These are phyloP conservation scores for Anomalospiza imberbis DNA, from an alignment of 2,797 vertebrate species.

Conservation along the genomic window DNA sequence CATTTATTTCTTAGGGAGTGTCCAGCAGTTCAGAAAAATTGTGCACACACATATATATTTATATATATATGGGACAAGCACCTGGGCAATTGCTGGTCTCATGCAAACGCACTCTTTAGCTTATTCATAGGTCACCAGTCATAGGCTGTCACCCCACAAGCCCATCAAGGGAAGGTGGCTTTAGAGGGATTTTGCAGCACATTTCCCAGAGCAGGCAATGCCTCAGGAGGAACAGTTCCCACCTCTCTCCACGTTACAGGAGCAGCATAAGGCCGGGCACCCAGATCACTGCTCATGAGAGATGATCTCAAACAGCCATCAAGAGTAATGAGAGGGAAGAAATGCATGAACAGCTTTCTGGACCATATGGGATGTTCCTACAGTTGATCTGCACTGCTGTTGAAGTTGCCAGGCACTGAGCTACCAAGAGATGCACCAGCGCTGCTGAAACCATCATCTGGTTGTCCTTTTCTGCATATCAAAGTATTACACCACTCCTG, in stretches of 20 bases:
- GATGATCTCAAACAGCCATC: background rate
- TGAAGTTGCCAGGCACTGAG: constrained; percentile 27
- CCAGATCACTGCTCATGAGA: background rate
- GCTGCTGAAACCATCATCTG: background rate
- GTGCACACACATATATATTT: accelerated
- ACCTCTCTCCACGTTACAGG: background rate
- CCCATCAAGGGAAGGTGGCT: background rate
- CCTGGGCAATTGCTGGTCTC: background rate
- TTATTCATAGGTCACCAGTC: background rate
- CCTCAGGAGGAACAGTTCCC: background rate
- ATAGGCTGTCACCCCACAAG: accelerated
- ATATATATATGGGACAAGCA: background rate
- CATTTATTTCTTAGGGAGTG: background rate
- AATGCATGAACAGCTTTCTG: constrained; percentile 4
- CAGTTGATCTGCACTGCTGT: background rate
- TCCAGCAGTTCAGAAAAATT: background rate
- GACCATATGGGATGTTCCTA: constrained; percentile 23
- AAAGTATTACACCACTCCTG: background rate
- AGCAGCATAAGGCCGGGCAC: background rate
- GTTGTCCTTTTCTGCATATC: background rate
- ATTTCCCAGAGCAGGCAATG: background rate
- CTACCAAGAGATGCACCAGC: background rate
- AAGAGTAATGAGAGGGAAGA: background rate
- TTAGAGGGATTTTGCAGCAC: background rate
- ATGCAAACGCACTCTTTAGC: background rate